phyloP scores from a whole-genome alignment of 1,140 invertebrate species.

The Choristoneura fumiferana region DNA sequence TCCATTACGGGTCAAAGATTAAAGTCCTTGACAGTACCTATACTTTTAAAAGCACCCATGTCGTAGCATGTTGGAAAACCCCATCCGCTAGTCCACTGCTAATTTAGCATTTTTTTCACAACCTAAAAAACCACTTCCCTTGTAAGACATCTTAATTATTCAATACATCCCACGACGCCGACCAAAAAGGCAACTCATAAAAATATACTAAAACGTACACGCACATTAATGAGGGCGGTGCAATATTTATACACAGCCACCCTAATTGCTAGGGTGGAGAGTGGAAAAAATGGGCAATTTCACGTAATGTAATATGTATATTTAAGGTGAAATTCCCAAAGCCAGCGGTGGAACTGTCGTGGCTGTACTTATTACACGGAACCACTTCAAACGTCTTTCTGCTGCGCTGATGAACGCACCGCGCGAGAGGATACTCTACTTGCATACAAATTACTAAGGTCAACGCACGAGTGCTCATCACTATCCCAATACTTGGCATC shows the following conservation, averaged over 20 bases:
- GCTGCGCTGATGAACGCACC: slow-evolving; percentile 31
- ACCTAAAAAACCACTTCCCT: slow-evolving; percentile 46
- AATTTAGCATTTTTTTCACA: slow-evolving; percentile 26
- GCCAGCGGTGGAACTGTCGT: slow-evolving; percentile 63
- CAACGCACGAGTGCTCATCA: not conserved
- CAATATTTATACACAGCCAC: slow-evolving; percentile 77
- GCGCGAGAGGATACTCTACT: slow-evolving; percentile 51
- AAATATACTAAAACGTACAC: slow-evolving; percentile 74
- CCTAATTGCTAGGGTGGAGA: slow-evolving; percentile 78
- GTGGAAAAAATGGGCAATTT: slow-evolving; percentile 79
- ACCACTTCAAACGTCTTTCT: slow-evolving; percentile 73
- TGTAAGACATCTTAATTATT: slow-evolving; percentile 71
- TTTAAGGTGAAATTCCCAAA: slow-evolving; percentile 72
- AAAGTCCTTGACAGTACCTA: too few relatives aligned
- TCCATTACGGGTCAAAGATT: too few relatives aligned
- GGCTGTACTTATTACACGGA: slow-evolving; percentile 63
- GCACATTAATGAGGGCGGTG: slow-evolving; percentile 74
- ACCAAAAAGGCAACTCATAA: slow-evolving; percentile 57
- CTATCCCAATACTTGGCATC: too few relatives aligned
- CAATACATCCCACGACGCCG: slow-evolving; percentile 64
- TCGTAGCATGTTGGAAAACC: too few relatives aligned
- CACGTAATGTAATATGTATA: slow-evolving; percentile 79
- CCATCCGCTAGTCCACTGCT: too few relatives aligned
- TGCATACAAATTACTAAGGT: slow-evolving; percentile 24
- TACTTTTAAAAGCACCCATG: too few relatives aligned